These are phyloP conservation scores for Thaleichthys pacificus DNA, from an alignment of 2,797 vertebrate species.

Conservation along the genomic window DNA sequence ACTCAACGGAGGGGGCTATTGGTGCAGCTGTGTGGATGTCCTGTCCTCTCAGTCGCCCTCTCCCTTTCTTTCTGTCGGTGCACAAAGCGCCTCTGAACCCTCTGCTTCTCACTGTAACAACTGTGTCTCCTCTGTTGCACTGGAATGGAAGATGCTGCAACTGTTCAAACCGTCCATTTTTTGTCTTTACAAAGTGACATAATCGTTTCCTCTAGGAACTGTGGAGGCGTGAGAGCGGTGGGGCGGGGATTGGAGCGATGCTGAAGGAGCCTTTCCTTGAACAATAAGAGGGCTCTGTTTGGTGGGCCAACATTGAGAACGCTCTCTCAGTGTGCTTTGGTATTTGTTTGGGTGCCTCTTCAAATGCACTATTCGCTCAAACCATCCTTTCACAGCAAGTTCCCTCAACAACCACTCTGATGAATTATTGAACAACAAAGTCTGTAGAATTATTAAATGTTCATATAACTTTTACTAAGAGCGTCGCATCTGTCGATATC, in stretches of 20 bases:
- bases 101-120: conserved; percentile 33
- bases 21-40: conserved; percentile 34
- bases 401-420: neutral
- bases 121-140: conserved; percentile 20
- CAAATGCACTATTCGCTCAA: neutral
- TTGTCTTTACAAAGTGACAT: conserved; percentile 24
- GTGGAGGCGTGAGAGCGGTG: conserved; percentile 17
- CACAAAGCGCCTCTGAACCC: conserved; percentile 34
- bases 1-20: conserved; percentile 42
- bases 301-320: conserved; percentile 25
- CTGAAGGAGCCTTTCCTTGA: conserved; percentile 28
- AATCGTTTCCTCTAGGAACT: conserved; percentile 40
- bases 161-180: conserved; percentile 11
- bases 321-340: conserved; percentile 2
- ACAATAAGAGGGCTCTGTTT: conserved; percentile 31
- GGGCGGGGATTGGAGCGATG: conserved; percentile 28
- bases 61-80: conserved; percentile 8
- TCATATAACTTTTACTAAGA: neutral
- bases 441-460: neutral
- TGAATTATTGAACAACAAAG: neutral
- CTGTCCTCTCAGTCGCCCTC: conserved; percentile 3
- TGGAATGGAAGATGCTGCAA: neutral
- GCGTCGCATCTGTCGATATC: neutral
- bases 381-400: neutral
- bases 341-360: neutral